Conservation (phyloP, 2,797 vertebrate species). For the Rhinichthys osculus region DNA sequence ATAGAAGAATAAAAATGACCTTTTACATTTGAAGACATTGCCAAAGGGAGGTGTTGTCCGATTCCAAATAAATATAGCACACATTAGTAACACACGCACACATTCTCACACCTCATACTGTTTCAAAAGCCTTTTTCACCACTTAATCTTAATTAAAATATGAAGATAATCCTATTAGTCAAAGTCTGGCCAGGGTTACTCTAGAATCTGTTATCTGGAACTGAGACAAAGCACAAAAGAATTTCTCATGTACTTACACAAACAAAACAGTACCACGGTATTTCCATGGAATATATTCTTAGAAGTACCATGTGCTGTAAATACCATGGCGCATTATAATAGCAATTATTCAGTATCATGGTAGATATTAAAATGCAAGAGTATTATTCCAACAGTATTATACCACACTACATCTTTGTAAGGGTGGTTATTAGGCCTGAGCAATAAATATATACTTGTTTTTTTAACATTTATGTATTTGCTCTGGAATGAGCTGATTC, state of each 20-base stretch:
- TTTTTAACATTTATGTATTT: background rate
- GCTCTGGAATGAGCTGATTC: background rate
- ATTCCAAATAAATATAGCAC: background rate
- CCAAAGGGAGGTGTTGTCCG: background rate
- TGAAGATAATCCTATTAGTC: constrained; percentile 54
- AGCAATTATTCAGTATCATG: background rate
- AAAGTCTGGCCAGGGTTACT: constrained; percentile 11
- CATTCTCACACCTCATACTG: constrained; percentile 47
- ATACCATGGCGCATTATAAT: background rate
- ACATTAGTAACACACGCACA: constrained; percentile 35
- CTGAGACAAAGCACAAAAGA: constrained; percentile 19
- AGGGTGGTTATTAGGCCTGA: background rate
- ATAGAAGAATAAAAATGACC: background rate
- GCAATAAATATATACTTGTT: background rate
- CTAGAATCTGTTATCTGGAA: constrained; percentile 9
- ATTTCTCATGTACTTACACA: constrained; percentile 14
- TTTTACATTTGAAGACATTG: background rate
- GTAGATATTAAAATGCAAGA: background rate
- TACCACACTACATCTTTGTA: background rate
- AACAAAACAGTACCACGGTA: background rate
- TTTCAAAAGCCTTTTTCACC: constrained; percentile 38
- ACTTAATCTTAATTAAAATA: constrained; percentile 36
- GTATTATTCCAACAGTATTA: background rate
- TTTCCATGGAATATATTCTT: background rate
- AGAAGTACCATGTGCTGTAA: background rate